Percentiles rank a stretch among this genome's conserved stretches.
These are phyloP conservation scores for Stigmatopora nigra DNA, from an alignment of 2,113 vertebrate species.

Conservation along the genomic window DNA sequence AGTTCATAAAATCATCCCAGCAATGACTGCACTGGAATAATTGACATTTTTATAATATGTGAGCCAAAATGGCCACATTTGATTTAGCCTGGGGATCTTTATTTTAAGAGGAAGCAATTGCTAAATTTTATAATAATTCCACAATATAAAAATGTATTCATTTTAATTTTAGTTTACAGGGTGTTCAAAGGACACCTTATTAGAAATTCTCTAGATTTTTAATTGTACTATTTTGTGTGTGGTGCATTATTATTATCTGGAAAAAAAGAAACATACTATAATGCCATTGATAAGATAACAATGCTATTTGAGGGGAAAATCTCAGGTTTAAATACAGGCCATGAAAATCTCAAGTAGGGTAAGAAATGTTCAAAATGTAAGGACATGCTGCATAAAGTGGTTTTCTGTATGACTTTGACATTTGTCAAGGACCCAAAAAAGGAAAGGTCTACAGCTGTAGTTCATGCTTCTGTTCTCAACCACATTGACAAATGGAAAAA, in stretches of 20 bases:
- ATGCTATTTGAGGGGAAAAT: background rate
- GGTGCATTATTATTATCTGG: background rate
- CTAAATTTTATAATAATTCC: too few relatives aligned
- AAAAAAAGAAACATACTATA: background rate
- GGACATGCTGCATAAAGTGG: background rate
- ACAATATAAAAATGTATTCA: too few relatives aligned
- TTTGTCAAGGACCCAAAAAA: slow-evolving; percentile 1
- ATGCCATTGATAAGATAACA: background rate
- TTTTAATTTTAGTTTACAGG: too few relatives aligned
- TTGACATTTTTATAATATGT: background rate
- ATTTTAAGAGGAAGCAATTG: too few relatives aligned
- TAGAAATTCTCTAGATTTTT: background rate
- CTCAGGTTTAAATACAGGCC: background rate
- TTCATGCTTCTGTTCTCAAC: background rate
- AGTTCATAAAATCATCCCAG: background rate
- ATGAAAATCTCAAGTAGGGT: background rate
- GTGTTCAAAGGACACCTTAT: background rate
- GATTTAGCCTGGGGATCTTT: too few relatives aligned
- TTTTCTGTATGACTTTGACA: background rate
- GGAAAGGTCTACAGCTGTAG: background rate
- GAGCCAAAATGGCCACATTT: too few relatives aligned
- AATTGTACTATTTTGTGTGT: background rate
- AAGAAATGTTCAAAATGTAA: background rate
- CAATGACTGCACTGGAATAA: background rate
- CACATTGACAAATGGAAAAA: too few relatives aligned